A percentile compares a stretch with the other conserved stretches of the same genome.
Evolutionary conservation across 2,113 vertebrate genomes (phyloP).

Genomic region (Aptenodytes forsteri): DNA sequence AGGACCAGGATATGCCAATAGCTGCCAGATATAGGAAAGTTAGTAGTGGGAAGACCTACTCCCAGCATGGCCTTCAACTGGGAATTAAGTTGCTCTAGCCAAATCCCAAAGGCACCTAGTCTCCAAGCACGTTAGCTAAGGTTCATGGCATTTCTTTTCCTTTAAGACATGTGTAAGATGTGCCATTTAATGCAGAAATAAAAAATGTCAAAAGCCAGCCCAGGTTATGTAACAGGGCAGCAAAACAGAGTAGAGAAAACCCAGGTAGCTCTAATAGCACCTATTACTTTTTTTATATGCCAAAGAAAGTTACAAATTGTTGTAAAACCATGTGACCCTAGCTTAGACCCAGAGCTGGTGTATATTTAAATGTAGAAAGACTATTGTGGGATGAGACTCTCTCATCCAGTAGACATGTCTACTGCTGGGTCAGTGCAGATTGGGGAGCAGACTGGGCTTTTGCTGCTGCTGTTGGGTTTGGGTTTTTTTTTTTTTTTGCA

Average conservation of each 20-base stretch:
- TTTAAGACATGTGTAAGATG: not conserved
- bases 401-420: not conserved
- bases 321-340: not conserved
- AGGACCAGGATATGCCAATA: not conserved
- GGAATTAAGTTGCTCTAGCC: not conserved
- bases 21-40: not conserved
- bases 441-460: not conserved
- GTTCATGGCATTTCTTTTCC: not conserved
- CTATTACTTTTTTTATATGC: not conserved
- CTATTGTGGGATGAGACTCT: not conserved
- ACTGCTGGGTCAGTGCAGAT: not conserved
- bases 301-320: not conserved
- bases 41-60: not conserved
- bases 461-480: not conserved
- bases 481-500: not conserved
- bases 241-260: not conserved
- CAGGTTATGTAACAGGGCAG: not conserved
- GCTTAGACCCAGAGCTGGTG: not conserved
- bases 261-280: not conserved
- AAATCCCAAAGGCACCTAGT: not conserved
- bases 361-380: not conserved
- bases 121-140: not conserved
- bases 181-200: not conserved
- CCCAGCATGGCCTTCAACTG: not conserved
- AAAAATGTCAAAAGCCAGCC: not conserved